Conservation (phyloP, 2,888 invertebrate species). For the Helicoverpa assulta region DNA sequence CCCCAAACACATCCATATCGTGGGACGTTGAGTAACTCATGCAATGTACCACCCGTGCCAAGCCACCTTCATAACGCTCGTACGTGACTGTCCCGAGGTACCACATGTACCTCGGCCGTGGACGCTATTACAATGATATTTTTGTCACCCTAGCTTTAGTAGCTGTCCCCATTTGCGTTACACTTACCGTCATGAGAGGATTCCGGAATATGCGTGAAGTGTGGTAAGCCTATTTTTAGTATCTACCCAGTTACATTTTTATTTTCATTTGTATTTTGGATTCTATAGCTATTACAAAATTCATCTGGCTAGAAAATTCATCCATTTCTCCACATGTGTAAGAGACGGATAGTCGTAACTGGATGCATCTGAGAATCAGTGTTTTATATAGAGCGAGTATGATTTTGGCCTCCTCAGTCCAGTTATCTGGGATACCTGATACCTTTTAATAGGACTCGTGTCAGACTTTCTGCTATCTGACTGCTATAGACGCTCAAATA, state of each 20-base stretch:
- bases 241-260: background rate
- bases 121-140: conserved; percentile 59
- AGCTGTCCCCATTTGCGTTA: conserved; percentile 56
- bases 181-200: conserved; percentile 48
- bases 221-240: conserved; percentile 37
- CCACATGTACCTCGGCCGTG: conserved; percentile 41
- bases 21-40: conserved; percentile 68
- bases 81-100: conserved; percentile 66
- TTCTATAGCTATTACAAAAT: background rate
- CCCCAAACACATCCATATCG: conserved; percentile 57
- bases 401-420: too few species aligned
- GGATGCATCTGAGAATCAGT: too few species aligned
- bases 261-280: background rate
- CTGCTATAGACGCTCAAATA: too few species aligned
- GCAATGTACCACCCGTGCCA: conserved; percentile 61
- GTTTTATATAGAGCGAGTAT: too few species aligned
- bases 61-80: conserved; percentile 65
- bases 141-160: conserved; percentile 59
- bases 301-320: too few species aligned
- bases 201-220: conserved; percentile 44
- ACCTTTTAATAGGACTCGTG: too few species aligned
- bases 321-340: too few species aligned
- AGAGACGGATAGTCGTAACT: too few species aligned
- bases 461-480: too few species aligned
- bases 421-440: too few species aligned